Conservation (phyloP, 2,888 invertebrate species). For the Drosophila infuscata region DNA sequence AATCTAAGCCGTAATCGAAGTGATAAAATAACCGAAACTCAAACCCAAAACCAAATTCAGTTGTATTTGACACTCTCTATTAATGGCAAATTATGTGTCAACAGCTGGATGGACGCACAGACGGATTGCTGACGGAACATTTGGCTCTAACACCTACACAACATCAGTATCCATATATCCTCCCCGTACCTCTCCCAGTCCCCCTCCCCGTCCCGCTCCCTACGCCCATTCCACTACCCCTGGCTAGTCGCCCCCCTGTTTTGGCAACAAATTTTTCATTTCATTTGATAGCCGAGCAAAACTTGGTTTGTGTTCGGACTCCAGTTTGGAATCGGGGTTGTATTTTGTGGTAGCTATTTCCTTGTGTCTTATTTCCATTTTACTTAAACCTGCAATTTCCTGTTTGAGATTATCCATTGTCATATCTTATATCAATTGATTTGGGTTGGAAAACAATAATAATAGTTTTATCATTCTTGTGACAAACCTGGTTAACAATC, state of each 20-base stretch:
- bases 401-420: conserved; percentile 2
- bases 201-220: too few species aligned
- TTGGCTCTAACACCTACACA: conserved; percentile 19
- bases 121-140: background rate
- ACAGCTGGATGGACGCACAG: conserved; percentile 23
- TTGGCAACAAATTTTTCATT: conserved; percentile 73
- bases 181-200: too few species aligned
- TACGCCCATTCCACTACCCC: too few species aligned
- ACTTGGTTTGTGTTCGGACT: too few species aligned
- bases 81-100: conserved; percentile 63
- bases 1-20: conserved; percentile 1
- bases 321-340: too few species aligned
- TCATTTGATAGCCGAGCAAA: conserved; percentile 54
- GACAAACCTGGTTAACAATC: background rate
- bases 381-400: conserved; percentile 48
- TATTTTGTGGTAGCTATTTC: conserved; percentile 2
- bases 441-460: too few species aligned
- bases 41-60: conserved; percentile 10
- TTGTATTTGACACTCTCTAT: conserved; percentile 56
- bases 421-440: background rate
- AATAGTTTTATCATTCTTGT: too few species aligned
- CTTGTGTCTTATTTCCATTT: background rate
- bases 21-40: conserved; percentile 6
- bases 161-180: conserved; percentile 23
- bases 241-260: conserved; percentile 38